These are phyloP conservation scores for Phragmatobia fuliginosa DNA, from an alignment of 2,888 invertebrate genomes.

Conservation along the genomic window DNA sequence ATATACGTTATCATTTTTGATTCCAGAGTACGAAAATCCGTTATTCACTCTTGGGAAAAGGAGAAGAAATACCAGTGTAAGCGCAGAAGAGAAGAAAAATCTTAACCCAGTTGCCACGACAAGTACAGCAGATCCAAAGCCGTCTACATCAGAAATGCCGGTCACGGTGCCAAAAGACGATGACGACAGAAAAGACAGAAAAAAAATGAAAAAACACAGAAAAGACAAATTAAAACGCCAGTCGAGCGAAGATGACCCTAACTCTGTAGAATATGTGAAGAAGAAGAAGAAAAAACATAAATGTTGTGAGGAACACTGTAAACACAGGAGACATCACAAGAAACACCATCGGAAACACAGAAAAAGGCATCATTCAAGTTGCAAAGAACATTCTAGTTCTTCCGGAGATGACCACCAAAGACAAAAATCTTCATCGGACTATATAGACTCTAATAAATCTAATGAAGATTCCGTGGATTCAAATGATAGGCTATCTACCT, in stretches of 20 bases:
- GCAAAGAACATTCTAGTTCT: slow-evolving; percentile 82
- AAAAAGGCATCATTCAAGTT: slow-evolving; percentile 89
- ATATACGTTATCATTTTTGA: not conserved
- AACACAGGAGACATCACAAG: slow-evolving; percentile 91
- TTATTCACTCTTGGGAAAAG: slow-evolving; percentile 91
- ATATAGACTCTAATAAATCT: slow-evolving; percentile 77
- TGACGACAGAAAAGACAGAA: slow-evolving; percentile 87
- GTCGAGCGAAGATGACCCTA: slow-evolving; percentile 78
- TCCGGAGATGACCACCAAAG: slow-evolving; percentile 82
- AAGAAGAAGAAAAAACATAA: slow-evolving; percentile 90
- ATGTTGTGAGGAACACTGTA: slow-evolving; percentile 90
- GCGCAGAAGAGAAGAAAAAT: slow-evolving; percentile 86
- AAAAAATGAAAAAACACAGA: slow-evolving; percentile 89
- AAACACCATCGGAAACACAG: slow-evolving; percentile 93
- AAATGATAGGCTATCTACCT: slow-evolving; percentile 71
- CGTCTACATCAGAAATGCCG: slow-evolving; percentile 48
- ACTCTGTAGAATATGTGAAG: slow-evolving; percentile 81
- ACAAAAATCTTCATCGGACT: slow-evolving; percentile 76
- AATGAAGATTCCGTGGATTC: slow-evolving; percentile 81
- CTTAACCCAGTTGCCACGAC: slow-evolving; percentile 42
- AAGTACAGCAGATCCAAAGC: slow-evolving; percentile 59
- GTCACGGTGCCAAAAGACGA: slow-evolving; percentile 66
- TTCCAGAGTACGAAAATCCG: slow-evolving; percentile 94
- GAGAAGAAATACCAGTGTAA: slow-evolving; percentile 89
- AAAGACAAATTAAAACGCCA: slow-evolving; percentile 87